Evolutionary conservation across 1,140 invertebrate species (phyloP), one percentile per base, ranked within the genome.

Genomic region (Steinernema khuongi): DNA sequence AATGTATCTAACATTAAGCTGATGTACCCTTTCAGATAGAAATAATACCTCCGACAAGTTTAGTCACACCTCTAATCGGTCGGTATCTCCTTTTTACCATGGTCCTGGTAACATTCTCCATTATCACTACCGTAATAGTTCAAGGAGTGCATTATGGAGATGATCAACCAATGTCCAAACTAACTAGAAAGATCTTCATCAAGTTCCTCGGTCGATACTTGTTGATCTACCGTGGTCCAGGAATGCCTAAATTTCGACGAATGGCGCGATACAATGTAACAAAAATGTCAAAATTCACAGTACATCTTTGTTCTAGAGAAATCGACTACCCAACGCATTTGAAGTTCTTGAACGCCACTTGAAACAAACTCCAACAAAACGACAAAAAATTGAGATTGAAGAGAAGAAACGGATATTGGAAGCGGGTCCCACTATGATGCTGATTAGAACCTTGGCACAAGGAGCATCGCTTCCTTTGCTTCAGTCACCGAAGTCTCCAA

Each of bases 21-120:
- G n/a, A n/a, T 28, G 11, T 74, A 32, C 1, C 22, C 50, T 7
- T 74, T 72, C 41, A 82, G 81, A 80, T 82, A 74, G 98, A 99
- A 88, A 98, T 99, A 86, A 89, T 99, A 75, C 96, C 96, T 70
- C 96, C 95, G 1, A 97, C 94, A 0, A 95, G 93, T 29, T 89
- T 96, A 18, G 94, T 95, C 81, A 88, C 96, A 79, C 94, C 94
- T 74, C 88, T 99, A 74, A 98, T 99, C 79, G 94, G 94, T 85
- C 98, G 98, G 88, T 99, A 98, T 88, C 89, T 99, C 0, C 31
- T 80, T 29, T 99, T 99, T 87, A 99, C 96, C 31, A 98, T 99
- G 88, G 94, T 99, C 75, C 98, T 99, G 95, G 99, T 99, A 86
- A 97, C 96, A 22, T 91, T 98, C 76, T 96, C 94, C 89, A 97